Conservation (phyloP, 2,888 invertebrate species). For the Spodoptera littoralis region DNA sequence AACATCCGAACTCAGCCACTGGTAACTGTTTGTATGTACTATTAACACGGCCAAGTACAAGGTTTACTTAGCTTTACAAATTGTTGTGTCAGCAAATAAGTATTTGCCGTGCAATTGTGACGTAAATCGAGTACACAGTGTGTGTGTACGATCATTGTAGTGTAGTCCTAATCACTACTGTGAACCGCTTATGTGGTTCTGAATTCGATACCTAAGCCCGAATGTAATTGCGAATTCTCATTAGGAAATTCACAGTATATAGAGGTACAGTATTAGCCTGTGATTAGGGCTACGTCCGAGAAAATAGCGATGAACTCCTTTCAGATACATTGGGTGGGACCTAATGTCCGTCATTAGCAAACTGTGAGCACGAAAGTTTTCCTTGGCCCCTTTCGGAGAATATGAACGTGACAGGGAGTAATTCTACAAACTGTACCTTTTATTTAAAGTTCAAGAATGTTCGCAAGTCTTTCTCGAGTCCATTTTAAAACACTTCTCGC, state of each 20-base stretch:
- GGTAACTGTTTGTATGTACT: constrained; percentile 12
- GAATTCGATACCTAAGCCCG: constrained; percentile 34
- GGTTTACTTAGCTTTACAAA: constrained; percentile 21
- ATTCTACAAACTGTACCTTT: constrained; percentile 19
- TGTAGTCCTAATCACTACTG: constrained; percentile 29
- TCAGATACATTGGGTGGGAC: constrained; percentile 25
- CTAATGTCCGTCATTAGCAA: constrained; percentile 41
- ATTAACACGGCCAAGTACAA: constrained; percentile 7
- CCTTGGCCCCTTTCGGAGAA: constrained; percentile 17
- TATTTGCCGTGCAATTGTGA: constrained; percentile 28
- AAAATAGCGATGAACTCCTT: constrained; percentile 25
- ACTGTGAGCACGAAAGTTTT: constrained; percentile 35
- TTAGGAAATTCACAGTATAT: constrained; percentile 44
- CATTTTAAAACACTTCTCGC: constrained; percentile 24
- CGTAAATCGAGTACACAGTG: constrained; percentile 31
- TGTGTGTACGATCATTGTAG: constrained; percentile 28
- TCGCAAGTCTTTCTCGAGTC: constrained; percentile 11
- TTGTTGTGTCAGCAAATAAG: constrained; percentile 27
- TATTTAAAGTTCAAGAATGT: constrained; percentile 17
- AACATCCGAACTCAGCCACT: not conserved
- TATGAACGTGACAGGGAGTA: constrained; percentile 22
- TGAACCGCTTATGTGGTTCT: constrained; percentile 24
- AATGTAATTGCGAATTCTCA: constrained; percentile 47
- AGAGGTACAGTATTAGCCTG: constrained; percentile 21
- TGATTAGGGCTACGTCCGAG: constrained; percentile 30